Evolutionary conservation across 1,140 invertebrate species (phyloP), one percentile per base, ranked within the genome.

Genomic region (Drosophila burlai): DNA sequence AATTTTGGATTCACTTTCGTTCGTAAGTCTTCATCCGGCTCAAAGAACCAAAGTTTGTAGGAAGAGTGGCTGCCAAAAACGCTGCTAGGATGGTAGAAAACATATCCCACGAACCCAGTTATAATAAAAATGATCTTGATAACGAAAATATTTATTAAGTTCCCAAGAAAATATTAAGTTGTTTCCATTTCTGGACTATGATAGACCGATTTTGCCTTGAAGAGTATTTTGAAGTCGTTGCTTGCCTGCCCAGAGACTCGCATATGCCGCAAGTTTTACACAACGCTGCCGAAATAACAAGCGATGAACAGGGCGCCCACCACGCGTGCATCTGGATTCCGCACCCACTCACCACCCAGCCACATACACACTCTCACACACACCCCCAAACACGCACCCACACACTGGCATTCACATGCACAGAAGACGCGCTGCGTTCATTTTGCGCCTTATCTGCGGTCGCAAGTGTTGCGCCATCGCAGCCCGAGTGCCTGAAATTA

Each of bases 381-480:
- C 40, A 38, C 38, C 26, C 54, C 36, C 42, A 31, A 34, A 29
- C 46, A 38, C 31, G 8, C 31, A 42, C 66, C 31, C 59, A 15
- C 52, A 36, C 60, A 58, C 46, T 45, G 52, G 47, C 34, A 34
- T 40, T 76, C 43, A 61, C 54, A 54, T n/a, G 45, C 52, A 50
- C 34, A 47, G 26, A 69, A 82, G 58, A 79, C 66, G 74, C 69
- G 61, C 63, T 80, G 57, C 84, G 84, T 81, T 89, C 84, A 84
- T 87, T 89, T 83, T 87, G 62, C 84, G 84, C 77, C 84, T 87
- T 87, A 87, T 87, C 84, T 89, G 81, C 67, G 68, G 75, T 72
- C 67, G 84, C 84, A 89, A 89, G 81, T 87, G 84, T 68, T 72
- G 73, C 81, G 76, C 76, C 76, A 83, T 81, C 77, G 65, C 72